Base-by-base conservation (phyloP, 2,797 vertebrate species). In the Pseudochromis fuscus region DNA sequence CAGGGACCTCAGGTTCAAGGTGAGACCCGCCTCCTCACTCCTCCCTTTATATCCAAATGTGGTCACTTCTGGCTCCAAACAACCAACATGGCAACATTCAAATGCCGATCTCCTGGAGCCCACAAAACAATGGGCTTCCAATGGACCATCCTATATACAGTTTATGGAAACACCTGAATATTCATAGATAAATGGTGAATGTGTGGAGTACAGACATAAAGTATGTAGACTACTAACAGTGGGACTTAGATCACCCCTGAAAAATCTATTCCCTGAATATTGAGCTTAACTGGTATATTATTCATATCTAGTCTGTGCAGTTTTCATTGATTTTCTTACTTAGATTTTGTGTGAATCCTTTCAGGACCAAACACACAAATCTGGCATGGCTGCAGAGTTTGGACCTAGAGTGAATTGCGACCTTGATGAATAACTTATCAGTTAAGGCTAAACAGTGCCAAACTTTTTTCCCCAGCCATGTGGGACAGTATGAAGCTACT, bases 401-500 rank as follows among this genome's bases (percentile, higher is more conserved):
- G 19, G 15, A 68, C 42, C 58, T 42, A 16, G 40, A 70, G 24
- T n/a, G 2, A 61, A 44, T 65, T 71, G 35, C 12, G 33, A 71
- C 51, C 52, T 61, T 60, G 28, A 71, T 5, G 1, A 72, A 30
- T 37, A 52, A 56, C 30, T 60, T 71, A 58, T 27, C 7, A 65
- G 11, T 11, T 49, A 28, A n/a, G 9, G 19, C 7, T n/a, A 45
- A 77, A 74, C 59, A 38, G 30, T n/a, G 51, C 27, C 60, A 28
- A 64, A 13, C 23, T 52, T 65, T 31, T 46, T 51, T 50, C 62
- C 19, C 30, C 53, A 37, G 53, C 62, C 35, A 67, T 56, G 30
- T 27, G 10, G 30, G 69, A 52, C 37, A 42, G 21, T 53, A 42
- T 63, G 37, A 74, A 64, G 64, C 55, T 48, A 67, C n/a, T 76